Conservation (phyloP, 2,113 vertebrate genomes). For the Oenanthe melanoleuca region DNA sequence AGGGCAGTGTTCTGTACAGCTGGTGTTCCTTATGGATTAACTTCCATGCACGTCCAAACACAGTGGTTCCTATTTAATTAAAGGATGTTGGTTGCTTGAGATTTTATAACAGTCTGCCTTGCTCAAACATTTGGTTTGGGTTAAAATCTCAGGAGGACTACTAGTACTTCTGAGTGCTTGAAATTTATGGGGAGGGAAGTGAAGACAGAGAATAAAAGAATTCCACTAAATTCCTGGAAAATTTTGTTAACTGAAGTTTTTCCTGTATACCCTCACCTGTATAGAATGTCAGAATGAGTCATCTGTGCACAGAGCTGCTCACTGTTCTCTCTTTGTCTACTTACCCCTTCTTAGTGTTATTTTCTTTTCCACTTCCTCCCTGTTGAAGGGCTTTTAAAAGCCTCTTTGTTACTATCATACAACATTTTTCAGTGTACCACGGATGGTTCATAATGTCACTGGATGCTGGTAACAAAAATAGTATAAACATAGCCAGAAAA, state of each 20-base stretch:
- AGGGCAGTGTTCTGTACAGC: not conserved
- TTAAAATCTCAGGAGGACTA: conserved; percentile 35
- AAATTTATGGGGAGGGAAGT: not conserved
- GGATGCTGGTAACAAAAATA: conserved; percentile 14
- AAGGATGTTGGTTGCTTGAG: not conserved
- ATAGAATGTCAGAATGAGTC: not conserved
- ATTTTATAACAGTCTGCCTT: conserved; percentile 21
- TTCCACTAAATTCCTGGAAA: conserved; percentile 27
- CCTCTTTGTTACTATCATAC: not conserved
- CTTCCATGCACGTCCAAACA: not conserved
- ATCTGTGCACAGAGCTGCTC: not conserved
- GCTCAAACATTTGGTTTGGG: conserved; percentile 20
- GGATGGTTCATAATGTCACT: not conserved
- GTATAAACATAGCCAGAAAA: not conserved
- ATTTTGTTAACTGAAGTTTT: conserved; percentile 5
- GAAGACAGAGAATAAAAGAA: not conserved
- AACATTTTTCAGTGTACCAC: not conserved
- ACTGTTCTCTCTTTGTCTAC: not conserved
- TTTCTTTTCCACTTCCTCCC: not conserved
- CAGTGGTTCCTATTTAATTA: not conserved
- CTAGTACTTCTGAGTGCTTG: conserved; percentile 2
- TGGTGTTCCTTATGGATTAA: not conserved
- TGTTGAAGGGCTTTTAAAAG: not conserved
- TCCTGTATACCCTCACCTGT: not conserved
- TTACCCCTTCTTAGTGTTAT: not conserved